A percentile compares a stretch with the other conserved stretches of the same genome.
These are phyloP conservation scores for Metellina segmentata DNA, from an alignment of 2,888 invertebrate genomes.

Conservation along the genomic window DNA sequence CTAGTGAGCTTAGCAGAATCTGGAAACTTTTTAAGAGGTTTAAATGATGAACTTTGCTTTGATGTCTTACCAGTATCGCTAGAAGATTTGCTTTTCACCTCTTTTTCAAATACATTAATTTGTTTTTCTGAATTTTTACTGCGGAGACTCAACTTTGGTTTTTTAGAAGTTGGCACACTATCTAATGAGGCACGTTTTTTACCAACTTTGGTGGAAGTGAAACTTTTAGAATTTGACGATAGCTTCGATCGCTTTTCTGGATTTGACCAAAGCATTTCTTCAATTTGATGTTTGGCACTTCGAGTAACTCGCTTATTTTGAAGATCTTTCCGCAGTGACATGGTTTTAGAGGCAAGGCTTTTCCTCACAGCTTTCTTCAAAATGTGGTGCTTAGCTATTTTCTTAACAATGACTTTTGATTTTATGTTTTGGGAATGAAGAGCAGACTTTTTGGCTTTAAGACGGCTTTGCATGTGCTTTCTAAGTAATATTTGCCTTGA, in stretches of 20 bases:
- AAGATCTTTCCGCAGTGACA: slow-evolving; percentile 72
- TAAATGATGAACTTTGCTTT: slow-evolving; percentile 9
- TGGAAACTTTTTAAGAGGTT: slow-evolving; percentile 11
- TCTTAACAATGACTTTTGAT: slow-evolving; percentile 52
- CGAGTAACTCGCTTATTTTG: slow-evolving; percentile 72
- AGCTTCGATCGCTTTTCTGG: slow-evolving; percentile 57
- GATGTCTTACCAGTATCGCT: neutral
- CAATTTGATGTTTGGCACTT: slow-evolving; percentile 70
- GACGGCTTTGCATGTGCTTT: slow-evolving; percentile 64
- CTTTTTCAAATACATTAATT: slow-evolving; percentile 27
- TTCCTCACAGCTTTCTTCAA: slow-evolving; percentile 57
- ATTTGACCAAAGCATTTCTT: slow-evolving; percentile 71
- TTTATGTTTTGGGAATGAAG: slow-evolving; percentile 56
- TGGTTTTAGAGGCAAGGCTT: slow-evolving; percentile 57
- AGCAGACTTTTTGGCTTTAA: slow-evolving; percentile 61
- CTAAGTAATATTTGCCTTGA: slow-evolving; percentile 60
- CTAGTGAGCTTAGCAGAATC: slow-evolving; percentile 37
- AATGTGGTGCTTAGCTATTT: slow-evolving; percentile 33
- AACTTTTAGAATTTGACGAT: slow-evolving; percentile 4
- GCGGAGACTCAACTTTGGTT: slow-evolving; percentile 11
- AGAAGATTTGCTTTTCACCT: slow-evolving; percentile 16
- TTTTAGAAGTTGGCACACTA: slow-evolving; percentile 8
- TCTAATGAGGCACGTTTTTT: slow-evolving; percentile 43
- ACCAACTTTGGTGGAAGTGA: slow-evolving; percentile 1
- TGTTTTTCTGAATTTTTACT: slow-evolving; percentile 40